Percentiles rank a stretch among this genome's conserved stretches.
Conservation (phyloP, 64 coral and sea anemone genomes). For the Actinia tenebrosa region DNA sequence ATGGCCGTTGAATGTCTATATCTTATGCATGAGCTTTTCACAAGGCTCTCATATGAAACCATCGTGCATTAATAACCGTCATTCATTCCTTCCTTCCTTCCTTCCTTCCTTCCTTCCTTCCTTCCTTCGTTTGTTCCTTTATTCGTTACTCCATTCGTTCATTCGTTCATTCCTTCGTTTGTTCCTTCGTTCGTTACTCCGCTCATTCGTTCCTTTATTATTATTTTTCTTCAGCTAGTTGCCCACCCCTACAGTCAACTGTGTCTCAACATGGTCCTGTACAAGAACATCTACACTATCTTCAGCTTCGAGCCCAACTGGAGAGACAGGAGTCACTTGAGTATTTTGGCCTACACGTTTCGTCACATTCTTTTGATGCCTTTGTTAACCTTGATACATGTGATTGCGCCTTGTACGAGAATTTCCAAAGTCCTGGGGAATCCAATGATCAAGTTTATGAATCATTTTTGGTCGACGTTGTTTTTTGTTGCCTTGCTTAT, state of each 20-base stretch:
- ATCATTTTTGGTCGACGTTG: constrained; percentile 46
- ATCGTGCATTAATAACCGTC: no score
- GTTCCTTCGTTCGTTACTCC: no score
- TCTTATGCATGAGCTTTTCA: no score
- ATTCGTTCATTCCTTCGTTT: no score
- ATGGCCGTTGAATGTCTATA: no score
- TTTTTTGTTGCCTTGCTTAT: constrained; percentile 61
- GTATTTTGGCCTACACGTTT: constrained; percentile 26
- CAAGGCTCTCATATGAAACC: neutral
- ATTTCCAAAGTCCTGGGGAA: constrained; percentile 30
- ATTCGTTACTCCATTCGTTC: no score
- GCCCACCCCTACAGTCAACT: constrained; percentile 85
- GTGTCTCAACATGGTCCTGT: constrained; percentile 55
- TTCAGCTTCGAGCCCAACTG: constrained; percentile 25
- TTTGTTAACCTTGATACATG: constrained; percentile 42
- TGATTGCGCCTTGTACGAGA: constrained; percentile 16
- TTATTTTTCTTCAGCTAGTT: constrained; percentile 37
- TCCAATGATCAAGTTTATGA: constrained; percentile 69
- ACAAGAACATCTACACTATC: constrained; percentile 46
- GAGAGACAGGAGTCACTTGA: constrained; percentile 33
- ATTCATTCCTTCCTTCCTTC: no score
- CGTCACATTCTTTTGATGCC: constrained; percentile 61
- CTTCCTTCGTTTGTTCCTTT: no score
- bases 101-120: no score
- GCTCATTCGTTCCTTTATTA: neutral